Evolutionary conservation across 2,113 vertebrate genomes (phyloP), one percentile per base, ranked within the genome.

Genomic region (Siphamia tubifer): DNA sequence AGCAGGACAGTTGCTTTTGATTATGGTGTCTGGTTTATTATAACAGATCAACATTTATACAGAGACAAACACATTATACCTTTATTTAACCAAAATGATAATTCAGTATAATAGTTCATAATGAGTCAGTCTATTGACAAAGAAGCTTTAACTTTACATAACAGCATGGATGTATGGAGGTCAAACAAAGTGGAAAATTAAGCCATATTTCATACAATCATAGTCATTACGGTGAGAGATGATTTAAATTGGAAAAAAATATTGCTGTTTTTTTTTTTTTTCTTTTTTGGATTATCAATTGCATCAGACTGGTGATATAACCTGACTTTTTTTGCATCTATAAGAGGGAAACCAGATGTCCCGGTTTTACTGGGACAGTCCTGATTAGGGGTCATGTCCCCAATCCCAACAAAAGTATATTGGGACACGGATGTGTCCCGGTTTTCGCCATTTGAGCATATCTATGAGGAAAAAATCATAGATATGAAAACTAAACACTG

Each of bases 61-160:
- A 74, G 57, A 38, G 67, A 51, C 64, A 31, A 39, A 69, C 27
- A 55, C 24, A 75, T 54, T 67, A 44, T n/a, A n/a, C 5, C 42
- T 44, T 32, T 31, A 6, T 43, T 52, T 44, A 19, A 16, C 51
- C 32, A 56, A 49, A 27, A 58, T 40, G 70, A 28, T 72, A 65
- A 75, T 67, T 57, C 11, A 43, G 44, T 58, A n/a, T n/a, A 78
- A 71, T 77, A 42, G 74, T 30, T 60, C 25, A 49, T 83, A 71
- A 83, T 75, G 55, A 60, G 10, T 39, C 30, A 43, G 20, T 61
- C 19, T 55, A 53, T 70, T 45, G 77, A 74, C 38, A 17, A 47
- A 42, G 35, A 8, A 0, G 3, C 58, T 54, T 61, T 45, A 51
- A 47, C 34, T 42, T 34, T 34, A 36, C 1, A 5, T 10, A 43